A percentile compares a stretch with the other conserved stretches of the same genome.
Conservation (phyloP, 1,140 invertebrate genomes). For the Meteorus sp. region DNA sequence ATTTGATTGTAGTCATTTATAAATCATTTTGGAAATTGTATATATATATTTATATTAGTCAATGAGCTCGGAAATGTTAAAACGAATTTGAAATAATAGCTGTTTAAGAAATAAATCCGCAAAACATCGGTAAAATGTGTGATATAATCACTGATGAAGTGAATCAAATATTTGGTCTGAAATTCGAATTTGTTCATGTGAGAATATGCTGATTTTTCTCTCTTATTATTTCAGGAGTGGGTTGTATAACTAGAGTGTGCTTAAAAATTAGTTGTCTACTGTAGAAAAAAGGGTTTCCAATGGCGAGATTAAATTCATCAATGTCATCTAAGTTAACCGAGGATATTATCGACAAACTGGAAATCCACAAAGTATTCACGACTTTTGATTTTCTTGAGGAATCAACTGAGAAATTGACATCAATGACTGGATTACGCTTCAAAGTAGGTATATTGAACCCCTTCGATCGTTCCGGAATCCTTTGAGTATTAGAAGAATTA, state of each 20-base stretch:
- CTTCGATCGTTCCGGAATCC: not conserved
- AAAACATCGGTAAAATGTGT: no score
- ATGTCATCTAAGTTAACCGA: slow-evolving; percentile 55
- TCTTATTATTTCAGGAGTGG: no score
- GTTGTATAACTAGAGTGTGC: no score
- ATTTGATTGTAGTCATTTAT: not conserved
- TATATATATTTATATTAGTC: not conserved
- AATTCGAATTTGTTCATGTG: not conserved
- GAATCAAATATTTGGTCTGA: no score
- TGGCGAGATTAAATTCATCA: slow-evolving; percentile 54
- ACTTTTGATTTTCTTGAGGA: slow-evolving; percentile 64
- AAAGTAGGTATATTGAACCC: slow-evolving; percentile 46
- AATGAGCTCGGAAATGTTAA: not conserved
- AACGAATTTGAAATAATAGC: no score
- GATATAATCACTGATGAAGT: no score
- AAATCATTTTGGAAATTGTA: not conserved
- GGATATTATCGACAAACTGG: slow-evolving; percentile 55
- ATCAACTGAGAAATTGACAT: slow-evolving; percentile 54
- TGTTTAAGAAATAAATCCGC: no score
- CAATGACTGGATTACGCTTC: slow-evolving; percentile 48
- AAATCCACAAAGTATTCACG: slow-evolving; percentile 60
- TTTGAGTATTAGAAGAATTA: not conserved
- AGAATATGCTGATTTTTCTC: not conserved
- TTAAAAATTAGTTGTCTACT: no score
- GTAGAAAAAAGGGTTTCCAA: slow-evolving; percentile 34